Conservation (phyloP, 2,888 invertebrate genomes). For the Tuberolachnus salignus region DNA sequence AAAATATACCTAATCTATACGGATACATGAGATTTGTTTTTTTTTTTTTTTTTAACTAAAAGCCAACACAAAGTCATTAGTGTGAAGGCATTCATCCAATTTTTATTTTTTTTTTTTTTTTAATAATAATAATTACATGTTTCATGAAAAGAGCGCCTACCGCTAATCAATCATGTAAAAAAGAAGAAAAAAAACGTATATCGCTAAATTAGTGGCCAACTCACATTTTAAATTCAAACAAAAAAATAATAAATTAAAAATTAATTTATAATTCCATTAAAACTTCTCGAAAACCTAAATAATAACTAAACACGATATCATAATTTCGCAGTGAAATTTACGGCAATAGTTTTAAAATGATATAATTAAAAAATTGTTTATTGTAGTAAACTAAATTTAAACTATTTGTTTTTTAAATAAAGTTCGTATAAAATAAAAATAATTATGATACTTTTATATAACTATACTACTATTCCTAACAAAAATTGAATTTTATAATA, state of each 20-base stretch:
- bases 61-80: slow-evolving; percentile 22
- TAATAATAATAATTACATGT: slow-evolving; percentile 1
- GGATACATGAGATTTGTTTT: not conserved
- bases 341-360: not conserved
- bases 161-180: slow-evolving; percentile 35
- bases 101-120: not conserved
- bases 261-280: not conserved
- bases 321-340: not conserved
- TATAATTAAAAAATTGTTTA: not conserved
- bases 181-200: not conserved
- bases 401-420: too few relatives aligned
- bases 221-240: not conserved
- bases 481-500: too few relatives aligned
- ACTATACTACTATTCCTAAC: too few relatives aligned
- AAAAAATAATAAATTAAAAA: not conserved
- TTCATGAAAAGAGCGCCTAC: not conserved
- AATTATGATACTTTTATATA: too few relatives aligned
- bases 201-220: not conserved
- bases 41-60: not conserved
- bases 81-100: slow-evolving; percentile 28
- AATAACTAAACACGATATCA: not conserved
- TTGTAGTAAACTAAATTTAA: not conserved
- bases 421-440: too few relatives aligned
- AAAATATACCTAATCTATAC: slow-evolving; percentile 16
- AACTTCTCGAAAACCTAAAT: not conserved